A percentile compares a stretch with the other conserved stretches of the same genome.
phyloP scores from a whole-genome alignment of 2,888 invertebrate species.

The Diplolepis rosae region DNA sequence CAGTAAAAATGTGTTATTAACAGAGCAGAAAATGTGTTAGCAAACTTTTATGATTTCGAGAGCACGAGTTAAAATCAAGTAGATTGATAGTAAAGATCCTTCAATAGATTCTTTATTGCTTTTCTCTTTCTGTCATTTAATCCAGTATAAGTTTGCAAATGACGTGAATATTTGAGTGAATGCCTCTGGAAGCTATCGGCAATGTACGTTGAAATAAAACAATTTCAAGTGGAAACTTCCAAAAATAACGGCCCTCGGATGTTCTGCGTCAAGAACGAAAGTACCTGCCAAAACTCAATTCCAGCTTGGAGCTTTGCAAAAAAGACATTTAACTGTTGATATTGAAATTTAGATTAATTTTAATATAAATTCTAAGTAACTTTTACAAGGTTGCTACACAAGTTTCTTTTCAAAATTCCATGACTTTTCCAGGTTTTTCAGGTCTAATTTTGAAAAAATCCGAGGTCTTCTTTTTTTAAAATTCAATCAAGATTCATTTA shows the following conservation, averaged over 20 bases:
- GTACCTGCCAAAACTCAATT: slow-evolving; percentile 40
- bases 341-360: neutral
- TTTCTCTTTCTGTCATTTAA: slow-evolving; percentile 4
- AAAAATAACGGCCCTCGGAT: slow-evolving; percentile 53
- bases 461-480: too few species aligned
- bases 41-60: slow-evolving; percentile 15
- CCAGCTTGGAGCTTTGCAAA: slow-evolving; percentile 11
- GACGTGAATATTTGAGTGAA: slow-evolving; percentile 26
- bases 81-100: slow-evolving; percentile 4
- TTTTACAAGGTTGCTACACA: too few species aligned
- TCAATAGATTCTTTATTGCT: slow-evolving; percentile 19
- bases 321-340: neutral
- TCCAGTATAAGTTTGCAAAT: neutral
- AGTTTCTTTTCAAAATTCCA: too few species aligned
- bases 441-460: too few species aligned
- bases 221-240: slow-evolving; percentile 49
- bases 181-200: slow-evolving; percentile 38
- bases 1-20: slow-evolving; percentile 15
- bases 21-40: neutral
- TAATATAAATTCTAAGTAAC: neutral
- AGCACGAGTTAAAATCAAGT: neutral
- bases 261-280: slow-evolving; percentile 47
- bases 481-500: too few species aligned
- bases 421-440: too few species aligned
- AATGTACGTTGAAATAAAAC: slow-evolving; percentile 51